Percentiles rank a stretch among this genome's conserved stretches.
These are phyloP conservation scores for Heliconius eleuchia DNA, from an alignment of 1,140 invertebrate genomes.

Conservation along the genomic window DNA sequence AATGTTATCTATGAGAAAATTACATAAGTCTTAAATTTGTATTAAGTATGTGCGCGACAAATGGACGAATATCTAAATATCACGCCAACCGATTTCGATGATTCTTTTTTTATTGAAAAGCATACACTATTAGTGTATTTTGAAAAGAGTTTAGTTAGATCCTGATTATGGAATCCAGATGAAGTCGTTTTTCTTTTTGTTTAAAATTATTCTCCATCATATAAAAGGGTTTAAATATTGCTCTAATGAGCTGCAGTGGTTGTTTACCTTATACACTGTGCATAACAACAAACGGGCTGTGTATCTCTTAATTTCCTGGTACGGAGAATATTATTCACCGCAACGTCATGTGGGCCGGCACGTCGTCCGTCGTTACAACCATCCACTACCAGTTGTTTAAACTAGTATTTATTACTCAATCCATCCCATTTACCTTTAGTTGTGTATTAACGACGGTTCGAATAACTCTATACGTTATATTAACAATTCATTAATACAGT, in stretches of 20 bases:
- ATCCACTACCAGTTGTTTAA: background rate
- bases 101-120: too few relatives aligned
- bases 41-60: too few relatives aligned
- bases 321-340: constrained; percentile 34
- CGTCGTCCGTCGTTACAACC: constrained; percentile 18
- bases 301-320: constrained; percentile 21
- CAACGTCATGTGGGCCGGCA: constrained; percentile 31
- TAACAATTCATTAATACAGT: background rate
- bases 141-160: too few relatives aligned
- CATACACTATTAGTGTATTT: too few relatives aligned
- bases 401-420: constrained; percentile 23
- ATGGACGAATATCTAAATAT: too few relatives aligned
- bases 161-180: too few relatives aligned
- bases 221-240: background rate
- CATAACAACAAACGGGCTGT: background rate
- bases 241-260: background rate
- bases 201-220: background rate
- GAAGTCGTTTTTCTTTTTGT: background rate
- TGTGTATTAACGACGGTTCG: background rate
- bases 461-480: background rate
- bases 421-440: constrained; percentile 10
- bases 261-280: background rate
- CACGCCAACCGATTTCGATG: too few relatives aligned
- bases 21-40: too few relatives aligned
- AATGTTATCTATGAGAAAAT: too few relatives aligned